Evolutionary conservation across 2,888 invertebrate genomes (phyloP).

Genomic region (Zootermopsis nevadensis): DNA sequence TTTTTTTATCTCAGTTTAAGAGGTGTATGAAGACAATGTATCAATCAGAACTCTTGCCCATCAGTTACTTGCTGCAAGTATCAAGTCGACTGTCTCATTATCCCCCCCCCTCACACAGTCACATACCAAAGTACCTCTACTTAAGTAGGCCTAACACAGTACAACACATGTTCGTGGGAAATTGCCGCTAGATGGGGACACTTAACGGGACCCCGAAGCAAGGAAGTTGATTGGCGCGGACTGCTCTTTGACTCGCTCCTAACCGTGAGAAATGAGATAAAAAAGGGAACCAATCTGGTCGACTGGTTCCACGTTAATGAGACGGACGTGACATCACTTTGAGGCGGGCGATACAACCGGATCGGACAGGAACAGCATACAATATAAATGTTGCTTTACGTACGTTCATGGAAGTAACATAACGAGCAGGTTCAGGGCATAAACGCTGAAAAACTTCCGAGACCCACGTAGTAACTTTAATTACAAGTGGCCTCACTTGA

Average conservation of each 20-base stretch:
- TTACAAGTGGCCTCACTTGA: too few species aligned
- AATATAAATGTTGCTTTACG: not conserved
- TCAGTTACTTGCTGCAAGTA: slow-evolving; percentile 1
- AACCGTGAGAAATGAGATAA: slow-evolving; percentile 19
- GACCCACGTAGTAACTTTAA: too few species aligned
- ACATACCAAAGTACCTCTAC: not conserved
- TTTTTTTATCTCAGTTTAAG: not conserved
- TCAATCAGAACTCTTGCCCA: not conserved
- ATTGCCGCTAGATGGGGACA: slow-evolving; percentile 38
- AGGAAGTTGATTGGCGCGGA: too few species aligned
- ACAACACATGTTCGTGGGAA: slow-evolving; percentile 33
- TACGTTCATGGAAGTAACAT: not conserved
- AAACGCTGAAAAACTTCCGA: not conserved
- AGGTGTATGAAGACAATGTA: not conserved
- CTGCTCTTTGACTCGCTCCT: slow-evolving; percentile 9
- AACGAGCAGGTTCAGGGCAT: not conserved
- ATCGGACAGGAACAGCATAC: not conserved
- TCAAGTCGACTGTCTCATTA: slow-evolving; percentile 19
- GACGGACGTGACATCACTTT: slow-evolving; percentile 5
- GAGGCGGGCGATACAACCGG: not conserved
- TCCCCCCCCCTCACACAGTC: not conserved
- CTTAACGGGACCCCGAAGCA: slow-evolving; percentile 6
- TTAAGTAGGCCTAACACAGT: not conserved
- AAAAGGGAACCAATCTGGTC: not conserved
- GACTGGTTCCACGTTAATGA: slow-evolving; percentile 32